A percentile compares a stretch with the other conserved stretches of the same genome.
Evolutionary conservation across 2,888 invertebrate genomes (phyloP).

Genomic region (Nebria brevicollis): DNA sequence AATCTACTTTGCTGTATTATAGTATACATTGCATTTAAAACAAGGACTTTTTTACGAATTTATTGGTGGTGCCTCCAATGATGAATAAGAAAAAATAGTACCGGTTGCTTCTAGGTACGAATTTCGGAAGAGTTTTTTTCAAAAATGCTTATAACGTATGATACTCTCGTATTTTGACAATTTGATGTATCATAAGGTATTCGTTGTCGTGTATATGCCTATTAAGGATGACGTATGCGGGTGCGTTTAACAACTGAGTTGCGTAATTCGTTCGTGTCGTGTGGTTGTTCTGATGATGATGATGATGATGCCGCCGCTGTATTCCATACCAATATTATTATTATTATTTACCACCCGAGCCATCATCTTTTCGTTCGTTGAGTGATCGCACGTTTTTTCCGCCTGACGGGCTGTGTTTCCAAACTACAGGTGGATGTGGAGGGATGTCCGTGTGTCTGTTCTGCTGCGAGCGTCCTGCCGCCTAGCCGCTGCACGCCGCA

Average conservation of each 20-base stretch:
- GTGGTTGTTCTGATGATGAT: neutral
- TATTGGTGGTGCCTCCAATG: too few species aligned
- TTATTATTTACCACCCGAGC: conserved; percentile 9
- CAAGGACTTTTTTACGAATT: too few species aligned
- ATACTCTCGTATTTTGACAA: neutral
- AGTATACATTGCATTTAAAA: too few species aligned
- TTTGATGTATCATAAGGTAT: neutral
- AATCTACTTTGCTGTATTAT: too few species aligned
- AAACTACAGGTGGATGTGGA: conserved; percentile 63
- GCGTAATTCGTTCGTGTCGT: conserved; percentile 18
- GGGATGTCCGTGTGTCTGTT: conserved; percentile 47
- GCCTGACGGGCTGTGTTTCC: conserved; percentile 63
- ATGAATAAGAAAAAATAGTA: neutral
- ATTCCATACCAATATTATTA: neutral
- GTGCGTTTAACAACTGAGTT: neutral
- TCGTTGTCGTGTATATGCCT: neutral
- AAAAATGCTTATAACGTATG: neutral
- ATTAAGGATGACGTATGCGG: neutral
- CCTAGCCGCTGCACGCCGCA: conserved; percentile 39
- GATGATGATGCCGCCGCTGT: neutral
- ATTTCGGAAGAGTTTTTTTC: neutral
- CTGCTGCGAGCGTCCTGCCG: conserved; percentile 27
- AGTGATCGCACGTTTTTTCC: conserved; percentile 55
- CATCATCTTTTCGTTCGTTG: conserved; percentile 33
- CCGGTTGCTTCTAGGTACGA: neutral